These are phyloP conservation scores for Mobula hypostoma DNA, from an alignment of 2,113 vertebrate species.

Conservation along the genomic window DNA sequence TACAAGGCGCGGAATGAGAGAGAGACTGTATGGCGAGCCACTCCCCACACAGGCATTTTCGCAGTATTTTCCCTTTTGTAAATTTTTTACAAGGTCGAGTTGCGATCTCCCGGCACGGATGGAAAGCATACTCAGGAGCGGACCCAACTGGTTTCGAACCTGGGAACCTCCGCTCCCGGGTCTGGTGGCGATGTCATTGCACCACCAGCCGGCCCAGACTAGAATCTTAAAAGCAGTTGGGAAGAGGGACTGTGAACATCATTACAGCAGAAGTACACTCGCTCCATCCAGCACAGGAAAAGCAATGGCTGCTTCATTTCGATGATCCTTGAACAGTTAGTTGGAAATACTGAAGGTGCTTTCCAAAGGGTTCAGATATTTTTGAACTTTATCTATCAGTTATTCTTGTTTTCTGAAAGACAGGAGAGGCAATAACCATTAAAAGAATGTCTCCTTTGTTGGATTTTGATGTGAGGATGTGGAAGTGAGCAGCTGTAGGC, in stretches of 20 bases:
- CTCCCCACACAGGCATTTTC: too few relatives aligned
- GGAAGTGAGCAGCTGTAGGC: not conserved
- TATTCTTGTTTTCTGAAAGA: not conserved
- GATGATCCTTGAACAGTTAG: not conserved
- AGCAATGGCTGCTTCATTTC: not conserved
- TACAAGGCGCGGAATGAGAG: too few relatives aligned
- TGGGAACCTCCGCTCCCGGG: too few relatives aligned
- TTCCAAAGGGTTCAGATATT: not conserved
- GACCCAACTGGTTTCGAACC: too few relatives aligned
- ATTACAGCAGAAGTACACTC: not conserved
- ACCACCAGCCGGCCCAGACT: too few relatives aligned
- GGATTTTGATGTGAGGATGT: not conserved
- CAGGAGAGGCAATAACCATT: not conserved
- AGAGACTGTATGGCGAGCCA: too few relatives aligned
- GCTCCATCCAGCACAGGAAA: not conserved
- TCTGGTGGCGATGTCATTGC: too few relatives aligned
- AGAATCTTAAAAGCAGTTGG: too few relatives aligned
- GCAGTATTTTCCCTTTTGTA: too few relatives aligned
- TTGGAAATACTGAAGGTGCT: not conserved
- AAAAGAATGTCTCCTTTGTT: not conserved
- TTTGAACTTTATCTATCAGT: not conserved
- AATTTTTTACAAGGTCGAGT: too few relatives aligned
- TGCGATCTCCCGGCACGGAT: too few relatives aligned
- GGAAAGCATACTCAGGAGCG: too few relatives aligned
- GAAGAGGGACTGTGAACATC: not conserved